Evolutionary conservation across 2,888 invertebrate genomes (phyloP), one percentile per base, ranked within the genome.

Genomic region (Pyrrhosoma nymphula): DNA sequence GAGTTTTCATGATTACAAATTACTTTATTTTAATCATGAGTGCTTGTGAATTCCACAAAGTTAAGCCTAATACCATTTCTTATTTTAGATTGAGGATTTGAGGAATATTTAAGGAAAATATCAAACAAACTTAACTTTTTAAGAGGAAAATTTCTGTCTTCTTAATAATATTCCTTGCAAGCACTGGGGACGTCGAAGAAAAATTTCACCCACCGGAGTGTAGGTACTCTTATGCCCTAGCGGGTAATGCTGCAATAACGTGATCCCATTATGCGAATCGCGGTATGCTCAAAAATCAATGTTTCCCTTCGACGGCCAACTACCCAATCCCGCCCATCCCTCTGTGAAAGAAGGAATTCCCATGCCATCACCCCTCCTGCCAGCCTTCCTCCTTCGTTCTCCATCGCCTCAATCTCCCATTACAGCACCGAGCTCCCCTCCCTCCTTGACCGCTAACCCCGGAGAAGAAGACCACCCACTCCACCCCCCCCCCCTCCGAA

Each of bases 201-300:
- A 47, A 47, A 47, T 47, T 47, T 47, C 20, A 60, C 60, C 60
- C 2, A 2, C 60, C 60, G 1, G 2, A 10, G 60, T 4, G 47
- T 8, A 60, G 60, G 60, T 60, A 60, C 20, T 12, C 56, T 60
- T 20, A 18, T 10, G 16, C 60, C 60, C 60, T 60, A 10, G 60
- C 60, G 60, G 20, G 60, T 20, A 60, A 60, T 60, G 60, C 60
- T 20, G 60, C 60, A 0, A 26, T n/a, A 35, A 82, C 82, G 30
- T 35, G 35, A 82, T 82, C 30, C 82, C 3, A 82, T 82, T 82
- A 82, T 82, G 82, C 82, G 82, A 82, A 82, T 35, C 69, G 23
- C 69, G 69, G 82, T 82, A 82, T 69, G 69, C n/a, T 35, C 82
- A 82, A 82, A 82, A 82, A 82, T 82, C 82, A 82, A 82, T 82